These are phyloP conservation scores for Anser brachyrhynchus DNA, from an alignment of 2,113 vertebrate species.

Conservation along the genomic window DNA sequence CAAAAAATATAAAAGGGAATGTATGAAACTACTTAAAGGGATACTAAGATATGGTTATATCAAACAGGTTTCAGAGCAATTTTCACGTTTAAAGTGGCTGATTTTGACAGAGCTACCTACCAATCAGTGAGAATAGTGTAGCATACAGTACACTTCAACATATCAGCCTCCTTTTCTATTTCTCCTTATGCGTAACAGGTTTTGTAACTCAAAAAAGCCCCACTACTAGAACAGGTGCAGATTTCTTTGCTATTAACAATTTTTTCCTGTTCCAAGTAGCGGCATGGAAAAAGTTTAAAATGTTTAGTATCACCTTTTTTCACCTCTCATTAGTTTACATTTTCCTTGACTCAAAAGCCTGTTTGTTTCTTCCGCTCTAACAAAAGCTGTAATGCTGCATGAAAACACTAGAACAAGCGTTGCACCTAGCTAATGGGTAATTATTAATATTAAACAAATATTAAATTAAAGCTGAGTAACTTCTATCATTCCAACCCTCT, in stretches of 20 bases:
- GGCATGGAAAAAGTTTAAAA: background rate
- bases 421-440: background rate
- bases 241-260: background rate
- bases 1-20: background rate
- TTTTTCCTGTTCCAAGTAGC: background rate
- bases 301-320: background rate
- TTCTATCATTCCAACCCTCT: background rate
- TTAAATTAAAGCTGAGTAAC: background rate
- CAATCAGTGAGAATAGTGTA: background rate
- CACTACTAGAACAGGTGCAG: background rate
- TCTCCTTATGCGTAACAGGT: background rate
- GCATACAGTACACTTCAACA: background rate
- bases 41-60: background rate
- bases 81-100: background rate
- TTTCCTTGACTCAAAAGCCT: background rate
- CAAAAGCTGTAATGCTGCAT: background rate
- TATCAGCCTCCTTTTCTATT: background rate
- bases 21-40: background rate
- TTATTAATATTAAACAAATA: background rate
- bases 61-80: background rate
- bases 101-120: background rate
- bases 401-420: background rate
- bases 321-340: background rate
- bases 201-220: background rate
- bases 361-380: background rate